Evolutionary conservation across 2,888 invertebrate species (phyloP).

Genomic region (Xestobium rufovillosum): DNA sequence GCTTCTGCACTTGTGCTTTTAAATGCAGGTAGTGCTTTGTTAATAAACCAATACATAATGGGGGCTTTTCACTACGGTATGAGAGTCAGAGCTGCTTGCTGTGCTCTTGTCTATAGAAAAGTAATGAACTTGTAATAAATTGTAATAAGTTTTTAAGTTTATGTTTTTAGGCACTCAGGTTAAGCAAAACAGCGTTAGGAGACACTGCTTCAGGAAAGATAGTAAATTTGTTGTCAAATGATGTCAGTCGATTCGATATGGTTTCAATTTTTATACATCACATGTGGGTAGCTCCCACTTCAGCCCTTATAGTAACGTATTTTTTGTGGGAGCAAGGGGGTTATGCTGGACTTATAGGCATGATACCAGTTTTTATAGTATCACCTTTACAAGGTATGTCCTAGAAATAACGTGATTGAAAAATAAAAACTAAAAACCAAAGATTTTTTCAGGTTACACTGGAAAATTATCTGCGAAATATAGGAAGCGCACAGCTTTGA

Average conservation of each 20-base stretch:
- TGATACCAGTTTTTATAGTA: slow-evolving; percentile 67
- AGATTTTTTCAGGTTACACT: slow-evolving; percentile 48
- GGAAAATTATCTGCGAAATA: slow-evolving; percentile 56
- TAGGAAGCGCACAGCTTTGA: slow-evolving; percentile 70
- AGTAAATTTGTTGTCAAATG: slow-evolving; percentile 88
- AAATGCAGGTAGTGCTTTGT: slow-evolving; percentile 50
- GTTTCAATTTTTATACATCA: slow-evolving; percentile 77
- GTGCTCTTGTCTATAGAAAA: slow-evolving; percentile 80
- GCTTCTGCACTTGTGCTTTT: slow-evolving; percentile 52
- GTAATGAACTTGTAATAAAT: slow-evolving; percentile 42
- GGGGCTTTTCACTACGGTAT: slow-evolving; percentile 70
- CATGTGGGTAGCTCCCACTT: slow-evolving; percentile 76
- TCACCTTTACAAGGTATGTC: slow-evolving; percentile 74
- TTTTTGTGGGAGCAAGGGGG: slow-evolving; percentile 72
- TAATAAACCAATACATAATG: slow-evolving; percentile 60
- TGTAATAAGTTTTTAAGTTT: background rate
- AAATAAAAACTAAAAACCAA: slow-evolving; percentile 11
- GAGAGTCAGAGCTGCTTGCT: slow-evolving; percentile 72
- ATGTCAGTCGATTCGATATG: slow-evolving; percentile 86
- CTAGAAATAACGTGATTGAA: slow-evolving; percentile 3
- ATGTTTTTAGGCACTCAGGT: slow-evolving; percentile 57
- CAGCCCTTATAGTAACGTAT: slow-evolving; percentile 61
- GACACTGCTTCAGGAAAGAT: slow-evolving; percentile 82
- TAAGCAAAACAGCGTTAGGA: slow-evolving; percentile 63
- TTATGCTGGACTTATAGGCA: slow-evolving; percentile 67